Conservation (phyloP, 1,140 invertebrate genomes). For the Drosophila eugracilis region DNA sequence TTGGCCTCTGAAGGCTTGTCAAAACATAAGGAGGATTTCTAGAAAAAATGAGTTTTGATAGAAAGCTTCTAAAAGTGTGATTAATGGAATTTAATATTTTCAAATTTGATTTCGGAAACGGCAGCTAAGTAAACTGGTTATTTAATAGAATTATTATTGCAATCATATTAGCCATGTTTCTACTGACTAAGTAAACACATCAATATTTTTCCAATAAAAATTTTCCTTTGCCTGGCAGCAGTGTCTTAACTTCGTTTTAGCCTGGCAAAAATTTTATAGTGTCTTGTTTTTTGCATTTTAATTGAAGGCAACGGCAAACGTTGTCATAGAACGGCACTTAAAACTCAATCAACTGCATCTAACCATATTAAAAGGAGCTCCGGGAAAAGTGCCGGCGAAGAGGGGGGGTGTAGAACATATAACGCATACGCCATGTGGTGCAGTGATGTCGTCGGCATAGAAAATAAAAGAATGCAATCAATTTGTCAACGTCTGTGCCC, state of each 20-base stretch:
- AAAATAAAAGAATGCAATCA: slow-evolving; percentile 82
- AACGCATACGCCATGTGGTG: slow-evolving; percentile 76
- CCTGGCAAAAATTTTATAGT: slow-evolving; percentile 12
- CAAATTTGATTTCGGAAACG: background rate
- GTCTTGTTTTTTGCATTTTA: slow-evolving; percentile 57
- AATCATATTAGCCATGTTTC: background rate
- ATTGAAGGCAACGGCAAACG: slow-evolving; percentile 58
- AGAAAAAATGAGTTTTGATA: background rate
- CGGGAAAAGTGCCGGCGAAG: slow-evolving; percentile 2
- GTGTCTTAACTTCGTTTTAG: slow-evolving; percentile 21
- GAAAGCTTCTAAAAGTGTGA: background rate
- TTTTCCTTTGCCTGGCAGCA: background rate
- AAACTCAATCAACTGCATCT: slow-evolving; percentile 81
- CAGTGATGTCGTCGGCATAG: slow-evolving; percentile 46
- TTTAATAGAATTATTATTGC: slow-evolving; percentile 5
- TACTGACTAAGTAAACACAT: background rate
- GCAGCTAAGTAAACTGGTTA: background rate
- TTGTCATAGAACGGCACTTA: slow-evolving; percentile 73
- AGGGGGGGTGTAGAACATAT: slow-evolving; percentile 30
- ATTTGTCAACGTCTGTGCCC: slow-evolving; percentile 75
- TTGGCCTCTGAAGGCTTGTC: slow-evolving; percentile 36
- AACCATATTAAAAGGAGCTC: slow-evolving; percentile 72
- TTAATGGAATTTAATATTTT: slow-evolving; percentile 3
- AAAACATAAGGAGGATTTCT: slow-evolving; percentile 27
- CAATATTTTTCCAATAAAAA: slow-evolving; percentile 14